These are phyloP conservation scores for Amphipoea oculea DNA, from an alignment of 2,888 invertebrate genomes.

Conservation along the genomic window DNA sequence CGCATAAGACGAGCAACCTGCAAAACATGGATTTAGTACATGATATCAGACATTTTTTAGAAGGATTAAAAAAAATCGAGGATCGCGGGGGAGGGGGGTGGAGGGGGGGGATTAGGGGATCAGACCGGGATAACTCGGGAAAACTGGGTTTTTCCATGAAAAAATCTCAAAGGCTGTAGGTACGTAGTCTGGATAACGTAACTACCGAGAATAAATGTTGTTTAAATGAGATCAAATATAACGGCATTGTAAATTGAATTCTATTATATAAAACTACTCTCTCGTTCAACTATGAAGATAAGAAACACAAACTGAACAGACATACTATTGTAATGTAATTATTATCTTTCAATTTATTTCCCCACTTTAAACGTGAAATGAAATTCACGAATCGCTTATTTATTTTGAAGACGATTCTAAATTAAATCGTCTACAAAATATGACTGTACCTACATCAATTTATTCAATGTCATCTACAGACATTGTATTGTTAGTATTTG, in stretches of 20 bases:
- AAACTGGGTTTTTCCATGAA: too few species aligned
- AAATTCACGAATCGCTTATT: not conserved
- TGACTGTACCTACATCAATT: too few species aligned
- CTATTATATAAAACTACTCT: not conserved
- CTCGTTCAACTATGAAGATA: not conserved
- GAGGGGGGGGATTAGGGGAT: too few species aligned
- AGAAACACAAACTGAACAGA: not conserved
- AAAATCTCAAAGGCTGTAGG: not conserved
- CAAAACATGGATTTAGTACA: too few species aligned
- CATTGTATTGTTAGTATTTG: not conserved
- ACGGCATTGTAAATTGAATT: not conserved
- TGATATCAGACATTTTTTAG: too few species aligned
- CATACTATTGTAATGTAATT: not conserved
- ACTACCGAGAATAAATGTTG: not conserved
- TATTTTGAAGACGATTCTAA: not conserved
- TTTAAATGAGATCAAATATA: not conserved
- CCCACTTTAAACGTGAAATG: not conserved
- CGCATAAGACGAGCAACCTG: too few species aligned
- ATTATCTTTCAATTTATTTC: slow-evolving; percentile 15
- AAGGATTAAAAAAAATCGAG: too few species aligned
- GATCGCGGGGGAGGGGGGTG: too few species aligned
- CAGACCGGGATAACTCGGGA: too few species aligned
- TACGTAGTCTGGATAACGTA: not conserved
- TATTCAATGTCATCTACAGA: not conserved
- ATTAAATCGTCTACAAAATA: not conserved